A percentile compares a stretch with the other conserved stretches of the same genome.
Conservation (phyloP, 2,797 vertebrate genomes). For the Botia kubotai region DNA sequence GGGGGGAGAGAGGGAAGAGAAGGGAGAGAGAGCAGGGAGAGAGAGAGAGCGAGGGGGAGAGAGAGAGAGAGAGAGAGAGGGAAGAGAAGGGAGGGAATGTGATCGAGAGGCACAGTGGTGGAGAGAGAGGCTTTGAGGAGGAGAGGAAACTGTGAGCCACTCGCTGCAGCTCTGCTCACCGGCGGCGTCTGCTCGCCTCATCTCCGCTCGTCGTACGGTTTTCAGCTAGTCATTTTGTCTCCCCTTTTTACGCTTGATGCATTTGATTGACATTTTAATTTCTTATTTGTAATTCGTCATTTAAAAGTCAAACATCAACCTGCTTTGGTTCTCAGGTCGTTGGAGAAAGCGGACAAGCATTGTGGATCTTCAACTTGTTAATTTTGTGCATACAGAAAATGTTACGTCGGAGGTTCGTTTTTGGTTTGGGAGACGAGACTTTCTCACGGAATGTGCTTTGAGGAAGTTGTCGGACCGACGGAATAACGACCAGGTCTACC, state of each 20-base stretch:
- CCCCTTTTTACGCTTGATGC: not conserved
- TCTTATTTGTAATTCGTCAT: not conserved
- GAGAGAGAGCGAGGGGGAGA: slow-evolving; percentile 27
- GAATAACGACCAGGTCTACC: slow-evolving; percentile 25
- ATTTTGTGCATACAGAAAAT: slow-evolving; percentile 55
- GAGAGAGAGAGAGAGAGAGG: slow-evolving; percentile 37
- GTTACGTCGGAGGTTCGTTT: slow-evolving; percentile 58
- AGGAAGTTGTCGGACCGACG: slow-evolving; percentile 48
- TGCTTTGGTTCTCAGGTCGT: slow-evolving; percentile 14
- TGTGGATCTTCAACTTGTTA: slow-evolving; percentile 56
- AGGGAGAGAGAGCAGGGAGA: slow-evolving; percentile 18
- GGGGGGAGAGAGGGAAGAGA: slow-evolving; percentile 67
- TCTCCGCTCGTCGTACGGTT: slow-evolving; percentile 66
- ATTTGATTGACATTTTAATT: not conserved
- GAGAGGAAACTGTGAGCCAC: slow-evolving; percentile 77
- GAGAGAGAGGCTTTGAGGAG: slow-evolving; percentile 52
- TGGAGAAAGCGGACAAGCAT: slow-evolving; percentile 16
- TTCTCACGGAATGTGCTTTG: slow-evolving; percentile 50
- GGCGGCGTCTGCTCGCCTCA: slow-evolving; percentile 54
- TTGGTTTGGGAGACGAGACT: slow-evolving; percentile 51
- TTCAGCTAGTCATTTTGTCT: slow-evolving; percentile 72
- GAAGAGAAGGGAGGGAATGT: slow-evolving; percentile 46
- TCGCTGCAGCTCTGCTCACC: slow-evolving; percentile 85
- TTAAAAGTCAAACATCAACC: slow-evolving; percentile 20
- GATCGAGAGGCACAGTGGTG: slow-evolving; percentile 69